These are phyloP conservation scores for Melieria picta DNA, from an alignment of 2,888 invertebrate species.

Conservation along the genomic window DNA sequence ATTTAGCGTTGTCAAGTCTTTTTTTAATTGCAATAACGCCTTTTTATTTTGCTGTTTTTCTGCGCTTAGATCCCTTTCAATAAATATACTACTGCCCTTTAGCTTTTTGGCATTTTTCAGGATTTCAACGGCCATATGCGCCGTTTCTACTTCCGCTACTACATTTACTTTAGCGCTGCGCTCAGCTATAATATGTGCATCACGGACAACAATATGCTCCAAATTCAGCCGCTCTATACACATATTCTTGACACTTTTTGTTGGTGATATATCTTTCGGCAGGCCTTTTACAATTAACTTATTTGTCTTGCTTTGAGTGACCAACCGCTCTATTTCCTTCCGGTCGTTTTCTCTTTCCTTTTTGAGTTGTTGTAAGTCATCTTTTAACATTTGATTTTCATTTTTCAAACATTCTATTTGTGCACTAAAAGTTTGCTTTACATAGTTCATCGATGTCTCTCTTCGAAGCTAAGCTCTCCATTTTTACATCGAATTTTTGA, in stretches of 20 bases:
- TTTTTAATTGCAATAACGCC: constrained; percentile 7
- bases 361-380: neutral
- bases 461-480: neutral
- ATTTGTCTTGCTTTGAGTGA: neutral
- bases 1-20: neutral
- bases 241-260: neutral
- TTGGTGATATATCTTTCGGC: neutral
- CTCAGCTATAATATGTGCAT: neutral
- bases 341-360: constrained; percentile 7
- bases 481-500: neutral
- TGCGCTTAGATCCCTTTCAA: neutral
- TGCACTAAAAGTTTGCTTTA: neutral
- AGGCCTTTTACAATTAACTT: constrained; percentile 1
- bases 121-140: neutral
- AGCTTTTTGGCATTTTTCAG: neutral
- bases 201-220: no score
- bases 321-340: neutral
- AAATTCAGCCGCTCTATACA: neutral
- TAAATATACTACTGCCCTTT: neutral
- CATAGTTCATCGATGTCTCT: neutral
- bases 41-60: constrained; percentile 1
- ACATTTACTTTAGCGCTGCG: neutral
- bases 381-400: constrained; percentile 12
- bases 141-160: no score
- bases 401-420: constrained; percentile 1